phyloP scores from a whole-genome alignment of 1,140 invertebrate species.

The Drosophila pruinosa region DNA sequence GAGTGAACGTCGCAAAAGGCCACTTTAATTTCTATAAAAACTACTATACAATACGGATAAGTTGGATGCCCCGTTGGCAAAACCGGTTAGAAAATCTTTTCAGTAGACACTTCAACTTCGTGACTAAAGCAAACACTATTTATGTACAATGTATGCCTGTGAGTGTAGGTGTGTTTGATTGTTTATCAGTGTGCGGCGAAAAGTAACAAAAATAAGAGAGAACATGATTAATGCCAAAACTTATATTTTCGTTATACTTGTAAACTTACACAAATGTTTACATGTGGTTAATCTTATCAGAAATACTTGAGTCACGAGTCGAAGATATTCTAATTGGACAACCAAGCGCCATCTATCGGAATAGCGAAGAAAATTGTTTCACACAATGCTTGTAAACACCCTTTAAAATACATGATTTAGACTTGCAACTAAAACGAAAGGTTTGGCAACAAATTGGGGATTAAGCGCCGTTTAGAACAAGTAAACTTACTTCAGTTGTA shows the following conservation, averaged over 20 bases:
- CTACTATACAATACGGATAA: slow-evolving; percentile 22
- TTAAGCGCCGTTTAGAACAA: background rate
- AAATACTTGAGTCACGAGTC: background rate
- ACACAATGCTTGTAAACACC: too few relatives aligned
- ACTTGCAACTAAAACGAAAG: too few relatives aligned
- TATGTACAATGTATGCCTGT: background rate
- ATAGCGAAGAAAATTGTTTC: background rate
- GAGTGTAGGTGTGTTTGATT: slow-evolving; percentile 10
- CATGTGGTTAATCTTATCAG: background rate
- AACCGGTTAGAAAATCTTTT: slow-evolving; percentile 77
- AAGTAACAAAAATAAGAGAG: background rate
- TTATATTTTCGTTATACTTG: background rate
- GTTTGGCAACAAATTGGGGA: background rate
- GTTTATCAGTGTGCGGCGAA: background rate
- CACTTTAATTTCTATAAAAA: slow-evolving; percentile 51
- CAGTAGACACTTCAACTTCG: slow-evolving; percentile 45
- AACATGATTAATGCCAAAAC: slow-evolving; percentile 2
- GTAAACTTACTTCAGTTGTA: background rate
- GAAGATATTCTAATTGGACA: background rate
- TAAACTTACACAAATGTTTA: background rate
- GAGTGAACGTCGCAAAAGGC: slow-evolving; percentile 36
- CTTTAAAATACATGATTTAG: too few relatives aligned
- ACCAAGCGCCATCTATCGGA: background rate
- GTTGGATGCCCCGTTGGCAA: slow-evolving; percentile 28
- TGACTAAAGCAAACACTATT: slow-evolving; percentile 65